These are phyloP conservation scores for Hormiphora californensis DNA, from an alignment of 37 sponge, comb jelly and placozoan species.

Conservation along the genomic window DNA sequence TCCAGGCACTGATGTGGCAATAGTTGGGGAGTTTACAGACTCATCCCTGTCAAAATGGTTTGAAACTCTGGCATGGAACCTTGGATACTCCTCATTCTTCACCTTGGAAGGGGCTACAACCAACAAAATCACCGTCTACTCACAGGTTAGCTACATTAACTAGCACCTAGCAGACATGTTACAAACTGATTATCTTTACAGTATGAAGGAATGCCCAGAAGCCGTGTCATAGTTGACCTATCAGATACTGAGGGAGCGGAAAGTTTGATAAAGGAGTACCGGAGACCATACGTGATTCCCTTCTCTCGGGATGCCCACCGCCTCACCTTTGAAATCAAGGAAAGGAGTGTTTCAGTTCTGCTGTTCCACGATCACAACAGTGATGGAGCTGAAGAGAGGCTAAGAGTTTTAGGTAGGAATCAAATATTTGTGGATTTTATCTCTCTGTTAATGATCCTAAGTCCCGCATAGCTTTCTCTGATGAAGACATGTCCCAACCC, in stretches of 20 bases:
- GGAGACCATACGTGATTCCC: background rate
- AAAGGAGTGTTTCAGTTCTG: background rate
- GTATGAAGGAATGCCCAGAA: background rate
- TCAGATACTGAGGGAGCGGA: background rate
- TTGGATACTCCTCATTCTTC: background rate
- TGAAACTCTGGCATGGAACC: background rate
- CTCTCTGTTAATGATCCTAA: too few relatives aligned
- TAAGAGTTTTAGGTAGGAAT: background rate
- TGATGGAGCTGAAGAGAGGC: background rate
- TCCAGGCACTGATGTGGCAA: background rate
- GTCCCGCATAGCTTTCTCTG: too few relatives aligned
- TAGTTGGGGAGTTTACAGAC: background rate
- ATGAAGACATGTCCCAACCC: too few relatives aligned
- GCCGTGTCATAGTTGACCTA: background rate
- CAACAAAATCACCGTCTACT: background rate
- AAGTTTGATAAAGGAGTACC: background rate
- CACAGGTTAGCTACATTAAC: background rate
- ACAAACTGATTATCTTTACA: background rate
- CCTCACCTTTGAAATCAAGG: background rate
- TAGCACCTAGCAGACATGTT: background rate
- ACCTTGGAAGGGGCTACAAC: background rate
- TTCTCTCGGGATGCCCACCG: background rate
- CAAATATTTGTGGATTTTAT: too few relatives aligned
- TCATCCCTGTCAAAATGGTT: background rate
- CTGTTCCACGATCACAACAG: conserved; percentile 25